These are phyloP conservation scores for Aricia agestis DNA, from an alignment of 1,140 invertebrate species.

Conservation along the genomic window DNA sequence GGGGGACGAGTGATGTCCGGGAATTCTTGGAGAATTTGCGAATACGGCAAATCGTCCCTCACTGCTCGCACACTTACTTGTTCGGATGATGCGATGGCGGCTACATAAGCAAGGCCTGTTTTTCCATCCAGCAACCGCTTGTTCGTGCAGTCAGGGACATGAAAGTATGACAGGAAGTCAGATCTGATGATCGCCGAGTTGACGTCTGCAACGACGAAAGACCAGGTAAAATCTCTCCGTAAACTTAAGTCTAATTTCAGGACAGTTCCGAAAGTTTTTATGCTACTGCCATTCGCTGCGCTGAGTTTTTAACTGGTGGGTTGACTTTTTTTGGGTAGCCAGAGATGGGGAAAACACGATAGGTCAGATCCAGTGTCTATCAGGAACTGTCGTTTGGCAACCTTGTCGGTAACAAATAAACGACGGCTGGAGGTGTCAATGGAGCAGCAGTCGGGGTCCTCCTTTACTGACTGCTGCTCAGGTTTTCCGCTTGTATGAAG, in stretches of 20 bases:
- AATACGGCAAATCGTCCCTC: not conserved
- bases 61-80: not conserved
- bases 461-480: constrained; percentile 4
- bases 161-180: constrained; percentile 44
- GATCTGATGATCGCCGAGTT: constrained; percentile 45
- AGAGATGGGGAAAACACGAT: too few relatives aligned
- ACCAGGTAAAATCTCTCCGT: constrained; percentile 21
- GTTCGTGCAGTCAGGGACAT: constrained; percentile 23
- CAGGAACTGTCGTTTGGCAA: not conserved
- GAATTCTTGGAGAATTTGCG: not conserved
- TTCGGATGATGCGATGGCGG: not conserved
- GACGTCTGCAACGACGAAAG: constrained; percentile 46
- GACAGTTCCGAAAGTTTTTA: not conserved
- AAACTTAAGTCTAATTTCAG: not conserved
- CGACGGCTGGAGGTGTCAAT: not conserved
- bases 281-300: too few relatives aligned
- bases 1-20: not conserved
- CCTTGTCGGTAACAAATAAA: constrained; percentile 12
- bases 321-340: too few relatives aligned
- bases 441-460: constrained; percentile 8
- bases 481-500: constrained; percentile 4
- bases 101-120: not conserved
- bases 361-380: too few relatives aligned
- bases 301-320: too few relatives aligned
- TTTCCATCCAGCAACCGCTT: not conserved